Evolutionary conservation across 2,888 invertebrate genomes (phyloP), one percentile per base, ranked within the genome.

Genomic region (Lordiphosa andalusiaca): DNA sequence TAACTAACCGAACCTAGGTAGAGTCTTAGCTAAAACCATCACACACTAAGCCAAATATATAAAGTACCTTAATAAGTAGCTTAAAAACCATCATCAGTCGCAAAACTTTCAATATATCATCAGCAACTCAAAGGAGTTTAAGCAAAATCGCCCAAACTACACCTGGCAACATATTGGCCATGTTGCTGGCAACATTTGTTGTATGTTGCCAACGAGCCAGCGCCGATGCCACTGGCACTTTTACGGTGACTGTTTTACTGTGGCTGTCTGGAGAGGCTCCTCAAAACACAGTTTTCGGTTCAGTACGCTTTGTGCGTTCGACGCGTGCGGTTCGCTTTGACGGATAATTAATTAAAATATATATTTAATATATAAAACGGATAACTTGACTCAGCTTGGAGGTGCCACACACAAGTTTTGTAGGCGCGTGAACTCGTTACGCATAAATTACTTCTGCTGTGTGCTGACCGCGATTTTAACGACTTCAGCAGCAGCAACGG

Each of bases 241-340:
- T 35, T 58, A 30, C 33, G 10, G 56, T 53, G 13, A 30, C 30
- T 30, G 30, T 30, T 35, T 30, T 10, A 56, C 35, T 35, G 58
- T 19, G 61, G 46, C 9, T 47, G 68, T 47, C 41, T 70, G 21
- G 57, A 65, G 80, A 64, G 73, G 65, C 69, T 77, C 78, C 78
- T 82, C 73, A 62, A 53, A 68, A 71, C 66, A 69, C 62, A 67
- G 58, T 69, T 76, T 73, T 52, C 64, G 62, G 57, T 83, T 87
- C 84, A 87, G 88, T 87, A 70, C 80, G 73, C 75, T 86, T 87
- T 82, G 86, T 87, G 88, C 86, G 87, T 87, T 86, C 86, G 78
- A 76, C 75, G 81, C 71, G 88, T 86, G 80, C 83, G 85, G 87
- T 86, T 82, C 69, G 63, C 50, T 51, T 65, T 40, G 54, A 59